A percentile compares a stretch with the other conserved stretches of the same genome.
Conservation (phyloP, 2,797 vertebrate species). For the Mus spretus region DNA sequence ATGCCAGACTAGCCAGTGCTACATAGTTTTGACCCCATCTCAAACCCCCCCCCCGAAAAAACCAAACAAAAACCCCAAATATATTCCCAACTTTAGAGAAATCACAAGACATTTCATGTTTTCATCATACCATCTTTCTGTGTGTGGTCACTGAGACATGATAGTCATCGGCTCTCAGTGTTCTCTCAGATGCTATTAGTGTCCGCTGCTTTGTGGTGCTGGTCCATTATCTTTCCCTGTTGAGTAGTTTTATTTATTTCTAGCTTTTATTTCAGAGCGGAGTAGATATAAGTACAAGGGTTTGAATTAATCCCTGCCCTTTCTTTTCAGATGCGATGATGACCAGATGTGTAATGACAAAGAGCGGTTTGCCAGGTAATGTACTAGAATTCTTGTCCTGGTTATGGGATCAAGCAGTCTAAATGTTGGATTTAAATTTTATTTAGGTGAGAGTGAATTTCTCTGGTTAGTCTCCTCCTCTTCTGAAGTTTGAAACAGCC, state of each 20-base stretch:
- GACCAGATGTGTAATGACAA: constrained; percentile 95
- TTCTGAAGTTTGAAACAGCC: neutral
- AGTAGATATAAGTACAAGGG: neutral
- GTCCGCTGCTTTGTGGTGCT: constrained; percentile 4
- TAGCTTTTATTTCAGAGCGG: constrained; percentile 47
- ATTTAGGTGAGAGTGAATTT: constrained; percentile 46
- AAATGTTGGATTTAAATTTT: constrained; percentile 53
- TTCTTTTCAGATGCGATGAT: constrained; percentile 93
- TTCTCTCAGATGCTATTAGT: neutral
- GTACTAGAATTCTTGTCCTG: neutral
- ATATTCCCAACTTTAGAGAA: neutral
- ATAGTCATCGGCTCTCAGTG: neutral
- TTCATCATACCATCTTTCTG: neutral
- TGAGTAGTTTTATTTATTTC: neutral
- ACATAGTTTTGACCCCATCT: neutral
- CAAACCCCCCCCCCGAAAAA: neutral
- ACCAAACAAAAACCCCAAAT: neutral
- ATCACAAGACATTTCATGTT: neutral
- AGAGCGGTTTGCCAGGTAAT: constrained; percentile 98
- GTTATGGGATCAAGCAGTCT: neutral
- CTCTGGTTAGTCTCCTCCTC: neutral
- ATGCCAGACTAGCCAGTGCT: neutral
- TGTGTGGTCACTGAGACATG: constrained; percentile 37
- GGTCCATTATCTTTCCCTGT: neutral
- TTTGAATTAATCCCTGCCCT: constrained; percentile 33